Base-by-base conservation (phyloP, 2,888 invertebrate species). In the Toxonevra muliebris region DNA sequence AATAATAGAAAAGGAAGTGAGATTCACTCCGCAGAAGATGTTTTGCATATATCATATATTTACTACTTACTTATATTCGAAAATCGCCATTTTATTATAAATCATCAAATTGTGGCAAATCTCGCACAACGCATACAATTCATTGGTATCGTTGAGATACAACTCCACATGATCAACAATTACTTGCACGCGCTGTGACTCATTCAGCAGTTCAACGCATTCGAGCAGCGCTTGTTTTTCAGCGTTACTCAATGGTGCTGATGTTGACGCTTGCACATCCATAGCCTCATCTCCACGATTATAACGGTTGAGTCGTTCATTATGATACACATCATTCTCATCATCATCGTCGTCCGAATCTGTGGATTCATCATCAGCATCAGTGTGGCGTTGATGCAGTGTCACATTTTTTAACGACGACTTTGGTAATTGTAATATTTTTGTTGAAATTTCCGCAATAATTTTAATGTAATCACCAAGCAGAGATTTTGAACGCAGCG, bases 31-130 rank as follows among this genome's bases (percentile, higher is more conserved):
- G n/a, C n/a, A n/a, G n/a, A n/a, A n/a, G n/a, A n/a, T n/a, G n/a
- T n/a, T n/a, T n/a, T n/a, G n/a, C n/a, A n/a, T n/a, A n/a, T n/a
- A n/a, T n/a, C 30, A 30, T 30, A 61, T 20, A 7, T 0, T 0
- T 64, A 20, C n/a, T n/a, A 80, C 86, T 83, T 83, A 93, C 94
- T 94, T 92, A 86, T 93, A 94, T 80, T 93, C 93, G 81, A 94
- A 93, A 74, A 95, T 88, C 0, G 95, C 92, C 82, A 92, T 88
- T 81, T 91, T 91, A 80, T 94, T 92, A 75, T 93, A 92, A 74
- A 94, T 87, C 80, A 96, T 86, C 61, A 96, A 86, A 84, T 93
- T 92, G 85, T 96, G 94, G 79, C 95, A 95, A 63, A 96, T 88
- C 80, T 90, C 89, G 71, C 93, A 93, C 69, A 94, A 86, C 12